Evolutionary conservation across 2,888 invertebrate species (phyloP).

Genomic region (Eristalis tenax): DNA sequence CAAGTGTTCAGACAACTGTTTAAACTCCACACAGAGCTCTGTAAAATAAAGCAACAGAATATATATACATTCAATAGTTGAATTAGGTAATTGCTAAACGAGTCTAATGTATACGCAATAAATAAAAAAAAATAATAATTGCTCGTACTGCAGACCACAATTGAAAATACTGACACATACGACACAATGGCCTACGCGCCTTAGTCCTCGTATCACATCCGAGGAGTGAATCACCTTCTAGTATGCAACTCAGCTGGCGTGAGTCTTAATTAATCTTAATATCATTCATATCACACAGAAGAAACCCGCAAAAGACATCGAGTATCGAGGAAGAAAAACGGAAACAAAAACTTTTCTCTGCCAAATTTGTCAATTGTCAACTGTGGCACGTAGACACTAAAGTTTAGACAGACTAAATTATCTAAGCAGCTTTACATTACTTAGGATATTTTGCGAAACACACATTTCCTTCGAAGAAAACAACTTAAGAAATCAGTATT

Average conservation of each 20-base stretch:
- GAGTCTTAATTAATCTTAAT: background rate
- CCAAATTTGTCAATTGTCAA: background rate
- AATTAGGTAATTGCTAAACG: background rate
- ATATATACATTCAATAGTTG: background rate
- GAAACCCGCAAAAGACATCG: background rate
- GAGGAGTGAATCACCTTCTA: background rate
- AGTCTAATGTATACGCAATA: background rate
- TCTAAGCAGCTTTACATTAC: background rate
- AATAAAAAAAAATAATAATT: background rate
- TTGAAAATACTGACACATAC: background rate
- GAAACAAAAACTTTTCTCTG: background rate
- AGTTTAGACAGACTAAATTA: background rate
- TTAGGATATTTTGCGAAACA: background rate
- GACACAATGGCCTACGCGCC: background rate
- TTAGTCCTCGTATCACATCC: background rate
- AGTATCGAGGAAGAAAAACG: background rate
- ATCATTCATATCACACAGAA: background rate
- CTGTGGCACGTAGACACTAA: background rate
- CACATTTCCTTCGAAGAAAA: background rate
- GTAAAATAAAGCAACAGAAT: conserved; percentile 31
- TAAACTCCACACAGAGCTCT: conserved; percentile 78
- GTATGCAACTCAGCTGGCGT: background rate
- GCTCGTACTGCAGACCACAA: background rate
- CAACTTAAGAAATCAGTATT: background rate
- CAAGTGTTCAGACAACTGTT: conserved; percentile 73